Conservation (phyloP, 2,797 vertebrate genomes). For the Gallinago stenura region DNA sequence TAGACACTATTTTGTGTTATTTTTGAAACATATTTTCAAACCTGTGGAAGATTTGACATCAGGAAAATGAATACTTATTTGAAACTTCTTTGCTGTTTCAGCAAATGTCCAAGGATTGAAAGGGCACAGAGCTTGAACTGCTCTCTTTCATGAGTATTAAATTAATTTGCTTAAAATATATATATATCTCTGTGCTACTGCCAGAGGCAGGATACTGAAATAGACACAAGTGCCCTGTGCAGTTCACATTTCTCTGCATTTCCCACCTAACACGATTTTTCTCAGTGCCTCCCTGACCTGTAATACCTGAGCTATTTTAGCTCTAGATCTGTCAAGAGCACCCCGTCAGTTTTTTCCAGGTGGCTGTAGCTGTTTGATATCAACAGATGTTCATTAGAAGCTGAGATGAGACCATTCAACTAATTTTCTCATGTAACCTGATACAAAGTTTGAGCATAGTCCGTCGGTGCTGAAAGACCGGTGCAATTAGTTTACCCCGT, state of each 20-base stretch:
- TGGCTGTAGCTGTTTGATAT: neutral
- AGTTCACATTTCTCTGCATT: neutral
- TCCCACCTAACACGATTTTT: neutral
- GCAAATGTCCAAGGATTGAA: neutral
- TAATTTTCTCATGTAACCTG: neutral
- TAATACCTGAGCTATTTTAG: constrained; percentile 10
- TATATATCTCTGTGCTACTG: neutral
- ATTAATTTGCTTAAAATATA: constrained; percentile 12
- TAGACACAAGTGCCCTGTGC: neutral
- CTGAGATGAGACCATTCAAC: neutral
- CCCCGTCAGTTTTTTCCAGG: neutral
- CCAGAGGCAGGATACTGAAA: constrained; percentile 37
- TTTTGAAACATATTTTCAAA: neutral
- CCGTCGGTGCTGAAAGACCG: neutral
- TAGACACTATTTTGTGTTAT: neutral
- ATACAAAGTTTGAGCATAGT: neutral
- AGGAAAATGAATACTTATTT: neutral
- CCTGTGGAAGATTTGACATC: neutral
- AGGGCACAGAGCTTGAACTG: neutral
- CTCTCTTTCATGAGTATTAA: constrained; percentile 2
- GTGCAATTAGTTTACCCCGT: neutral
- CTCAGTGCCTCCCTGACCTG: neutral
- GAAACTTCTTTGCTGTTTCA: constrained; percentile 1
- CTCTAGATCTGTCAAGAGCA: neutral
- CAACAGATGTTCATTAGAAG: constrained; percentile 2